Percentiles rank a stretch among this genome's conserved stretches.
phyloP scores from a whole-genome alignment of 2,888 invertebrate species.

The Andrena bucephala region DNA sequence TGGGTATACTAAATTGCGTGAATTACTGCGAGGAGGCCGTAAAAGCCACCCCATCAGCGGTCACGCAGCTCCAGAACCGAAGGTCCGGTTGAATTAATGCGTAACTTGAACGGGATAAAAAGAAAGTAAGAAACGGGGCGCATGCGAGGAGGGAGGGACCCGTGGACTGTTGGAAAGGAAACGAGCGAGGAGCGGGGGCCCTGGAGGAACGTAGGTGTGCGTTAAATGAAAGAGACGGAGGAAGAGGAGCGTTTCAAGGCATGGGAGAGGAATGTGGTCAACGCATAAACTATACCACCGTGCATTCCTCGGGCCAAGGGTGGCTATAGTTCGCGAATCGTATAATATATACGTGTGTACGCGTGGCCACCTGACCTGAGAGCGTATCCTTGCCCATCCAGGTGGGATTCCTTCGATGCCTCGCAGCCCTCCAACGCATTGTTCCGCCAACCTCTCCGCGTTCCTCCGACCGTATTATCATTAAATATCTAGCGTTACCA shows the following conservation, averaged over 20 bases:
- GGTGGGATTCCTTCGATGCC: conserved; percentile 30
- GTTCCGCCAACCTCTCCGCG: neutral
- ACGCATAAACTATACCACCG: conserved; percentile 83
- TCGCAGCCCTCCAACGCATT: conserved; percentile 14
- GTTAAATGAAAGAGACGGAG: conserved; percentile 75
- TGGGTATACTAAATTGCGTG: too few relatives aligned
- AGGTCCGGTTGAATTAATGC: conserved; percentile 48
- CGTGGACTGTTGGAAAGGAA: conserved; percentile 62
- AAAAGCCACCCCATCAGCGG: too few relatives aligned
- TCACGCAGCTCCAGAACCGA: conserved; percentile 7
- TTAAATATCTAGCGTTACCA: too few relatives aligned
- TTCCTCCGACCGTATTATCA: neutral
- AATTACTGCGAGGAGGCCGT: too few relatives aligned
- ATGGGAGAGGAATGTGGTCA: conserved; percentile 84
- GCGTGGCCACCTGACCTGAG: conserved; percentile 48
- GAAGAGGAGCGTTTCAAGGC: conserved; percentile 80
- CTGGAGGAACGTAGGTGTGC: conserved; percentile 69
- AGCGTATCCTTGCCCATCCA: conserved; percentile 30
- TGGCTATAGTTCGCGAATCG: conserved; percentile 80
- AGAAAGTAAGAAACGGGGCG: conserved; percentile 12
- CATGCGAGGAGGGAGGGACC: neutral
- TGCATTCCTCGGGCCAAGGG: conserved; percentile 79
- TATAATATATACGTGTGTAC: conserved; percentile 51
- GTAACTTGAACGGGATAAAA: conserved; percentile 22
- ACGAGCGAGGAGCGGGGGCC: conserved; percentile 52